Percentiles rank a stretch among this genome's conserved stretches.
These are phyloP conservation scores for Megaustenia siamemsis DNA, from an alignment of 2,888 invertebrate genomes.

Conservation along the genomic window DNA sequence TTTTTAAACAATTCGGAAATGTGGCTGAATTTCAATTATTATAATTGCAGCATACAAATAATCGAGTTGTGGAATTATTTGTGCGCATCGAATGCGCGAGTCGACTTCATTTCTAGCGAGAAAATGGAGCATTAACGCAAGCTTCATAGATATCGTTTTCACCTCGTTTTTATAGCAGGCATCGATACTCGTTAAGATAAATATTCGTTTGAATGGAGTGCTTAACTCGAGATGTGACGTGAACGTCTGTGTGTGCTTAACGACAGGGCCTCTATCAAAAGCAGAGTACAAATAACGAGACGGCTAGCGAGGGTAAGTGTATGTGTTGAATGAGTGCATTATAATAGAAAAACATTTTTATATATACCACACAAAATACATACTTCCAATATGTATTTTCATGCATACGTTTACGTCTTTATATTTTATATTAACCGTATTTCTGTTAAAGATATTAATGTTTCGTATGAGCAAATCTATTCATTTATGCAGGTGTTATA, in stretches of 20 bases:
- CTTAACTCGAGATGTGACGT: not conserved
- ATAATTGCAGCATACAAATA: slow-evolving; percentile 13
- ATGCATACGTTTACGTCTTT: no score
- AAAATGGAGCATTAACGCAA: slow-evolving; percentile 12
- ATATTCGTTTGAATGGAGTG: not conserved
- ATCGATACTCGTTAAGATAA: slow-evolving; percentile 15
- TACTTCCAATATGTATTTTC: no score
- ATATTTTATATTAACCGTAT: no score
- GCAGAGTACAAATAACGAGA: no score
- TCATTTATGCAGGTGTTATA: no score
- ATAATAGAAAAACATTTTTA: no score
- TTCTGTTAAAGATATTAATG: no score
- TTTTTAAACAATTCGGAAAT: not conserved
- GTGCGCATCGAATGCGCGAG: not conserved
- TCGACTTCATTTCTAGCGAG: not conserved
- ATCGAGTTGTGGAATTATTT: not conserved
- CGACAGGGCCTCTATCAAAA: not conserved
- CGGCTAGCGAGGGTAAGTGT: not conserved
- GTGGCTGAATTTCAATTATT: not conserved
- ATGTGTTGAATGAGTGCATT: not conserved
- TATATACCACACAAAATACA: no score
- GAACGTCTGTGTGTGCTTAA: not conserved
- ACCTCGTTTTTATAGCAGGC: not conserved
- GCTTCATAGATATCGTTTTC: slow-evolving; percentile 4
- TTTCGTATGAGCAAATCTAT: no score